Evolutionary conservation across 2,113 vertebrate species (phyloP).

Genomic region (Sceloporus undulatus): DNA sequence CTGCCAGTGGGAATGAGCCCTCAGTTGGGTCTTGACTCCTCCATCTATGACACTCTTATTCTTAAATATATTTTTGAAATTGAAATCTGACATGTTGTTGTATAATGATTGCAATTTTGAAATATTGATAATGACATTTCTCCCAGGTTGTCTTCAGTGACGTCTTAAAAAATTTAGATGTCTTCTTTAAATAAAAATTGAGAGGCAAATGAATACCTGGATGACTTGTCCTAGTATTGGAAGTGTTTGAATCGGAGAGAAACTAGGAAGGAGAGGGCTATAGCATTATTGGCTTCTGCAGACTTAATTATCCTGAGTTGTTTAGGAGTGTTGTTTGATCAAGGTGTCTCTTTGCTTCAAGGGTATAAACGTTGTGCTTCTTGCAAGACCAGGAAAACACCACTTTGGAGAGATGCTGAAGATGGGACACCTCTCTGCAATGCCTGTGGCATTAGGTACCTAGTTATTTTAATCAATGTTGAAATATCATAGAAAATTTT

Average conservation of each 20-base stretch:
- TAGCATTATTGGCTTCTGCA: background rate
- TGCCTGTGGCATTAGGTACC: slow-evolving; percentile 91
- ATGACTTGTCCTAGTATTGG: background rate
- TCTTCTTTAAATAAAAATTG: background rate
- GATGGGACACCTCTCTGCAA: slow-evolving; percentile 92
- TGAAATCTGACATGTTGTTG: background rate
- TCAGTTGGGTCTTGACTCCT: too few relatives aligned
- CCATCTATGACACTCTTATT: background rate
- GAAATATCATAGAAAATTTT: background rate
- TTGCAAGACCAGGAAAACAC: slow-evolving; percentile 88
- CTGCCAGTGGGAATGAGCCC: too few relatives aligned
- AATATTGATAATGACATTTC: background rate
- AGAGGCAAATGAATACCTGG: background rate
- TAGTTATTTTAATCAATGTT: too few relatives aligned
- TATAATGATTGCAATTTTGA: background rate
- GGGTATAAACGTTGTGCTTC: slow-evolving; percentile 86
- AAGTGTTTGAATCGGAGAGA: background rate
- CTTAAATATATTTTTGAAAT: background rate
- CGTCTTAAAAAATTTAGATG: background rate
- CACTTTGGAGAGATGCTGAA: slow-evolving; percentile 91
- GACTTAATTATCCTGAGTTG: background rate
- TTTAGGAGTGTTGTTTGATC: background rate
- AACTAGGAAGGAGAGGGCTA: background rate
- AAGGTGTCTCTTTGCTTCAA: slow-evolving; percentile 46
- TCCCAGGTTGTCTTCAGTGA: background rate